Conservation (phyloP, 2,888 invertebrate species). For the Trimorus sp. region DNA sequence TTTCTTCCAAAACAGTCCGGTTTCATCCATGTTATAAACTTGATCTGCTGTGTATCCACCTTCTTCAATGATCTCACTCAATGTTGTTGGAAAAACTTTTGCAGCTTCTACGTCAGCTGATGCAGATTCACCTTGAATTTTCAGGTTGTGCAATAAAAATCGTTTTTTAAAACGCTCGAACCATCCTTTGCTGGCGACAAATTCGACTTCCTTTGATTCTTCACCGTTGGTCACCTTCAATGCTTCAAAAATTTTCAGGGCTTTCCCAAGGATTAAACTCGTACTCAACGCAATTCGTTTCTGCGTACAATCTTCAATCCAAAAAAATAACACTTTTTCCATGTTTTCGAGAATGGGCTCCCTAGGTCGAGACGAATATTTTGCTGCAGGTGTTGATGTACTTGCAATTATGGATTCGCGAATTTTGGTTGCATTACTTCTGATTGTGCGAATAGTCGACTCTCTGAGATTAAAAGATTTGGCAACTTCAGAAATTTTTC, state of each 20-base stretch:
- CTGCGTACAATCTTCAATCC: constrained; percentile 65
- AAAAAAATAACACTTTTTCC: constrained; percentile 59
- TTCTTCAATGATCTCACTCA: constrained; percentile 66
- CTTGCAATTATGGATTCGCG: constrained; percentile 30
- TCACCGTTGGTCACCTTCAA: constrained; percentile 20
- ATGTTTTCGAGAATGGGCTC: constrained; percentile 47
- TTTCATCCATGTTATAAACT: constrained; percentile 69
- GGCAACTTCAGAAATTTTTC: constrained; percentile 56
- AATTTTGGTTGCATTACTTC: constrained; percentile 52
- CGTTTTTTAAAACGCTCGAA: constrained; percentile 49
- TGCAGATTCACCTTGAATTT: constrained; percentile 56
- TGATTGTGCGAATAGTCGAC: constrained; percentile 57
- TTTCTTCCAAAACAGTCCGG: constrained; percentile 68
- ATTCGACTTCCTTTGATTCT: constrained; percentile 18
- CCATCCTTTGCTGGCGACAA: constrained; percentile 61
- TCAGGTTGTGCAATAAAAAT: constrained; percentile 47
- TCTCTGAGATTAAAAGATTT: constrained; percentile 58
- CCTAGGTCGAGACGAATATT: constrained; percentile 33
- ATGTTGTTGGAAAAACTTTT: constrained; percentile 33
- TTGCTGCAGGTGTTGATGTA: constrained; percentile 50
- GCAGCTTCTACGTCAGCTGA: constrained; percentile 57
- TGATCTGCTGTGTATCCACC: constrained; percentile 68
- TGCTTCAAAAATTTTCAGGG: constrained; percentile 48
- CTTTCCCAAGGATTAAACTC: constrained; percentile 64
- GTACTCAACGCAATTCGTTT: constrained; percentile 65